phyloP scores from a whole-genome alignment of 2,888 invertebrate species.

The Epistrophella euchroma region DNA sequence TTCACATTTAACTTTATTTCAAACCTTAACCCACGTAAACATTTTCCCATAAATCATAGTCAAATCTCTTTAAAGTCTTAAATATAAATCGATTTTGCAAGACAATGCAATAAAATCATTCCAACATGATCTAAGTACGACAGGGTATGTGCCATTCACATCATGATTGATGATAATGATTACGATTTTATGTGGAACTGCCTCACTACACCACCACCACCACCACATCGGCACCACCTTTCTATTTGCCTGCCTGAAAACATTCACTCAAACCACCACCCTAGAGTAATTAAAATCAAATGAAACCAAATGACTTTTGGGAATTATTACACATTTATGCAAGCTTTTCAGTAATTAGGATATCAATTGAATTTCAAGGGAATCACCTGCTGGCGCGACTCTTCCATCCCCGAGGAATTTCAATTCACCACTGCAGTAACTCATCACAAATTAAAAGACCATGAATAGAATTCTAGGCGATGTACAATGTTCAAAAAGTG shows the following conservation, averaged over 20 bases:
- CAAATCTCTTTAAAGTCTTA: neutral
- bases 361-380: conserved; percentile 33
- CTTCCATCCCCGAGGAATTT: neutral
- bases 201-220: neutral
- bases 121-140: neutral
- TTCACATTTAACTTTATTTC: no score
- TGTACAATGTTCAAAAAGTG: neutral
- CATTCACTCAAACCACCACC: neutral
- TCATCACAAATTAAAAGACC: neutral
- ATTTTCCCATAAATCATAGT: conserved; percentile 5
- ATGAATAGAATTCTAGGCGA: neutral
- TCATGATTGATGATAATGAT: conserved; percentile 68
- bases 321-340: conserved; percentile 44
- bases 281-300: conserved; percentile 70
- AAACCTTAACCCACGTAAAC: neutral
- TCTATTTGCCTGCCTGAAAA: neutral
- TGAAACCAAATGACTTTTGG: conserved; percentile 53
- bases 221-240: neutral
- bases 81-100: conserved; percentile 6
- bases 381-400: neutral
- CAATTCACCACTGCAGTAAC: neutral
- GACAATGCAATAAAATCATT: conserved; percentile 11
- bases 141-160: neutral
- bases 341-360: conserved; percentile 64
- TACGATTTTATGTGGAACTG: conserved; percentile 28